Evolutionary conservation across 1,140 invertebrate species (phyloP).

Genomic region (Alviniconcha marisindica): DNA sequence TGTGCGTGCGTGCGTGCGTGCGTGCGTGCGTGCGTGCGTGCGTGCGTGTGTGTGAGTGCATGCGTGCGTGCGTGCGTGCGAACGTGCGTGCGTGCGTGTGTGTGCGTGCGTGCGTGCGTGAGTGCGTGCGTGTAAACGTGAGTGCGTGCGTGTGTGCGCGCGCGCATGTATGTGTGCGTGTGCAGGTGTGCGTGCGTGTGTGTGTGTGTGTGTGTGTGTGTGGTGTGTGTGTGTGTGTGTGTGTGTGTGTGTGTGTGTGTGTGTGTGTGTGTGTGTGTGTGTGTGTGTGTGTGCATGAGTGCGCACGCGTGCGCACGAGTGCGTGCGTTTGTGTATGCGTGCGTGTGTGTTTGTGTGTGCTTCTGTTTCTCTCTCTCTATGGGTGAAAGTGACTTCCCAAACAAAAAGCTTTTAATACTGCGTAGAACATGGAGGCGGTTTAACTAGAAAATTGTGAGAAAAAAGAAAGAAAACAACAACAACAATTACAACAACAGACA

Average conservation of each 20-base stretch:
- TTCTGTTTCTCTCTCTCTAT: not conserved
- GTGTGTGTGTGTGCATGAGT: not conserved
- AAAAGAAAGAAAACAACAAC: too few relatives aligned
- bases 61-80: not conserved
- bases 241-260: constrained; percentile 26
- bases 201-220: not conserved
- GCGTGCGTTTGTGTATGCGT: not conserved
- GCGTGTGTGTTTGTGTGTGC: not conserved
- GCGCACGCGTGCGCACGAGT: not conserved
- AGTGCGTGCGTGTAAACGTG: not conserved
- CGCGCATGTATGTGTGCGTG: not conserved
- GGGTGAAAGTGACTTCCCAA: too few relatives aligned
- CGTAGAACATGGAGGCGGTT: too few relatives aligned
- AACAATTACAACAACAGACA: too few relatives aligned
- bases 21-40: not conserved
- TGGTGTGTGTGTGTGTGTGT: constrained; percentile 19
- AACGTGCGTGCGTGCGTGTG: not conserved
- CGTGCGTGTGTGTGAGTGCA: not conserved
- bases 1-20: not conserved
- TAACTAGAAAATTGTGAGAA: too few relatives aligned
- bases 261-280: constrained; percentile 24
- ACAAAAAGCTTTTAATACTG: not conserved
- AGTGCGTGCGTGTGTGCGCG: not conserved
- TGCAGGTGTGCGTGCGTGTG: not conserved
- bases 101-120: not conserved